Conservation (phyloP, 30 jellyfish, hydroid and myxozoan genomes). For the Clytia hemisphaerica region DNA sequence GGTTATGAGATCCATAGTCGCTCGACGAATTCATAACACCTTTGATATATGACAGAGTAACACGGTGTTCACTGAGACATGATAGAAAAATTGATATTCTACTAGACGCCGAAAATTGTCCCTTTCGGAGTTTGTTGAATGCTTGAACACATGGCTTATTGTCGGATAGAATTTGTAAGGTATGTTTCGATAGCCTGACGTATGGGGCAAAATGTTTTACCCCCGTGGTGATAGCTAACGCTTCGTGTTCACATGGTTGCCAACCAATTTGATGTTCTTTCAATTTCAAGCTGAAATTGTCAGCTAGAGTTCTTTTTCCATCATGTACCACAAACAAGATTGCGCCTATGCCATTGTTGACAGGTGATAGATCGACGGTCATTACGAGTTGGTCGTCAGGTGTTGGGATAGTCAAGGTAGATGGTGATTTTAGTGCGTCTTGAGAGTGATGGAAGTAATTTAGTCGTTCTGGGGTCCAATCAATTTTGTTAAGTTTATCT, state of each 20-base stretch:
- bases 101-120: background rate
- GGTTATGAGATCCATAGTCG: too few relatives aligned
- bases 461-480: background rate
- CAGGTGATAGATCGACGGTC: background rate
- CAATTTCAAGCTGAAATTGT: background rate
- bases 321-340: background rate
- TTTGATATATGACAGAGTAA: too few relatives aligned
- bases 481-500: background rate
- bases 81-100: background rate
- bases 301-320: background rate
- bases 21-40: too few relatives aligned
- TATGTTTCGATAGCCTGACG: too few relatives aligned
- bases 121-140: background rate
- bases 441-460: background rate
- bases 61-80: too few relatives aligned
- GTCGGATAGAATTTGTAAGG: background rate
- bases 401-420: background rate
- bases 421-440: background rate
- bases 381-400: background rate
- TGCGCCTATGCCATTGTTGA: background rate
- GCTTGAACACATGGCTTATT: background rate
- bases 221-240: background rate
- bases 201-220: background rate
- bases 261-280: constrained; percentile 4
- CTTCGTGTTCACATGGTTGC: background rate